Evolutionary conservation across 2,888 invertebrate species (phyloP), one percentile per base, ranked within the genome.

Genomic region (Cantharis nigra): DNA sequence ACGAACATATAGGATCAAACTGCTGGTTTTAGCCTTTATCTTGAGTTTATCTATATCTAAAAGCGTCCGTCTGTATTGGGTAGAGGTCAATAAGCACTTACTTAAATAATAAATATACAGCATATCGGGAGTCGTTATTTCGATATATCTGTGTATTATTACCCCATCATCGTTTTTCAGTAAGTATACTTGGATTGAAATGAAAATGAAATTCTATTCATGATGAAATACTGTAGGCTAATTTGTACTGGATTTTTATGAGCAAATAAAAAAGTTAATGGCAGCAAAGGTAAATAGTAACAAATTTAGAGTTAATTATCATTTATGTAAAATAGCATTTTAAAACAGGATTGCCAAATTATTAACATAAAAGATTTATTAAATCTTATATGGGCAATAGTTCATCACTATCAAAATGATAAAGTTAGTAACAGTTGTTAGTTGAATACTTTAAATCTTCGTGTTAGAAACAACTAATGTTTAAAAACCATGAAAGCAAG

Each of bases 261-360:
- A 49, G 49, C 49, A 49, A 49, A 49, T 49, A 49, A 49, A 49
- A 33, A 49, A 49, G n/a, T 49, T 49, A 49, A 49, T 23, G n/a
- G 16, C 65, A 26, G 20, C 26, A 67, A 14, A 18, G 20, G 80
- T 80, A 77, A 79, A 80, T 80, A 78, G 78, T 69, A 74, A 75
- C 80, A 79, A 77, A 79, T 79, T 79, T 74, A 75, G 67, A 71
- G 69, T 78, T 80, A 79, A 80, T 80, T 80, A 80, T 79, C 79
- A 79, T 78, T 70, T 77, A 74, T 72, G 79, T 63, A 73, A 71
- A 67, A 67, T 67, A 20, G 71, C 33, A 71, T 49, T 72, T 72
- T 63, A 30, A 23, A 67, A 69, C 71, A 76, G 62, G 79, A 80
- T 80, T 78, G 79, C 79, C 80, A 79, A 80, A 80, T 78, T 80